phyloP scores from a whole-genome alignment of 2,888 invertebrate species.

The Toxonevra muliebris region DNA sequence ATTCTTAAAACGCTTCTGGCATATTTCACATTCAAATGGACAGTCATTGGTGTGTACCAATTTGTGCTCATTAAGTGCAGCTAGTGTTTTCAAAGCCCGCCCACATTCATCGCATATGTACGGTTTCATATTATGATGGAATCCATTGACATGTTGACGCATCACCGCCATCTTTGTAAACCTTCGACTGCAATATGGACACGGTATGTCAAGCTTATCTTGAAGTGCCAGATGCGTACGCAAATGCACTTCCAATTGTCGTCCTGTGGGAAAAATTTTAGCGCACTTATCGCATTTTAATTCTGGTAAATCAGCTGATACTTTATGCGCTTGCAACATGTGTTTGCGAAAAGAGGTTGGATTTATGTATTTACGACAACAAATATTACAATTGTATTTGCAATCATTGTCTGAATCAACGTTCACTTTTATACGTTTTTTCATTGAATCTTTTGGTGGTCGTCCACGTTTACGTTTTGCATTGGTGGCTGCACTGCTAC shows the following conservation, averaged over 20 bases:
- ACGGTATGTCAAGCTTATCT: constrained; percentile 47
- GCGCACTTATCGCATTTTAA: constrained; percentile 42
- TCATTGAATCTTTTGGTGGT: not conserved
- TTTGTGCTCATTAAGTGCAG: constrained; percentile 66
- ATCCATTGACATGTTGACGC: constrained; percentile 51
- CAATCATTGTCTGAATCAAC: constrained; percentile 6
- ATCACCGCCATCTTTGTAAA: constrained; percentile 50
- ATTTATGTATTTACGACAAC: constrained; percentile 41
- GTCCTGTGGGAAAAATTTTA: constrained; percentile 40
- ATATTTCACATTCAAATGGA: constrained; percentile 64
- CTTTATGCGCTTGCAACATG: constrained; percentile 40
- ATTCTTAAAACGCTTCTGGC: constrained; percentile 61
- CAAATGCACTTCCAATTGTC: constrained; percentile 42
- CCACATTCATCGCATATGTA: constrained; percentile 67
- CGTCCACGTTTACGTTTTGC: not conserved
- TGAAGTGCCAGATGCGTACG: constrained; percentile 46
- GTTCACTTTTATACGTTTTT: not conserved
- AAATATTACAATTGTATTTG: constrained; percentile 37
- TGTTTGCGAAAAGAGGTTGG: constrained; percentile 44
- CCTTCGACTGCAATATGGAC: constrained; percentile 47
- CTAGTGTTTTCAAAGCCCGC: constrained; percentile 65
- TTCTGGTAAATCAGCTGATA: constrained; percentile 37
- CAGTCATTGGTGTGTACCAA: constrained; percentile 66
- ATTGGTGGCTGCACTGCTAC: not conserved
- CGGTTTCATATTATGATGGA: constrained; percentile 61